These are phyloP conservation scores for Artibeus lituratus DNA, from an alignment of 2,797 vertebrate genomes.

Conservation along the genomic window DNA sequence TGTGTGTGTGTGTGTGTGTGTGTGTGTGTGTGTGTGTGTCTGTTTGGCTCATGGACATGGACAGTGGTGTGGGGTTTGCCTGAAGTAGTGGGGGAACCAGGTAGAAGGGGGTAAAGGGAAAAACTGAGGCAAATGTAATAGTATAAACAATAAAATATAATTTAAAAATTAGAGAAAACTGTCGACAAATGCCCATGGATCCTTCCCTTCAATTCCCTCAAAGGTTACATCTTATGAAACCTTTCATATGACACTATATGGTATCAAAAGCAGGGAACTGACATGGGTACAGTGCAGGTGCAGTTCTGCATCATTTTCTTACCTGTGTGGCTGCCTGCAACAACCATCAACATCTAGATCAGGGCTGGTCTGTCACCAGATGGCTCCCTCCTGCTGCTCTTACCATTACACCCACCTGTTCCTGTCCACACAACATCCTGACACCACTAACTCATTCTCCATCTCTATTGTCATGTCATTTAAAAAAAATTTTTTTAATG, in stretches of 20 bases:
- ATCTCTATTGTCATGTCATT: neutral
- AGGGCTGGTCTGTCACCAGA: neutral
- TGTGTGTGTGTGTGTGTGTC: too few relatives aligned
- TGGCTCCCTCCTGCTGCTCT: too few relatives aligned
- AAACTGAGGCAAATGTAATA: neutral
- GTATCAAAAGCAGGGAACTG: neutral
- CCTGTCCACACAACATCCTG: too few relatives aligned
- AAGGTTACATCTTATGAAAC: neutral
- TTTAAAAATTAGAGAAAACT: neutral
- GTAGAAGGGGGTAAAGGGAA: too few relatives aligned
- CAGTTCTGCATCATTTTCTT: neutral
- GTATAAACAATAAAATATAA: neutral
- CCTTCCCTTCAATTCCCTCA: neutral
- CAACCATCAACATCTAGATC: too few relatives aligned
- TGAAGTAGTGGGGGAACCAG: neutral
- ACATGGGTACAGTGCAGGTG: fast-evolving
- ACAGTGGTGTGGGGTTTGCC: neutral
- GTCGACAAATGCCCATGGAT: neutral
- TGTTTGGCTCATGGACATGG: neutral
- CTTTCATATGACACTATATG: neutral
- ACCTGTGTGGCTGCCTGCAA: neutral
- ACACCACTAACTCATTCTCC: neutral
- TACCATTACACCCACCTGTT: neutral
- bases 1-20: too few relatives aligned
- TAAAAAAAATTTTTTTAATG: neutral